Evolutionary conservation across 1,140 invertebrate genomes (phyloP), one percentile per base, ranked within the genome.

Genomic region (Monochamus saltuarius): DNA sequence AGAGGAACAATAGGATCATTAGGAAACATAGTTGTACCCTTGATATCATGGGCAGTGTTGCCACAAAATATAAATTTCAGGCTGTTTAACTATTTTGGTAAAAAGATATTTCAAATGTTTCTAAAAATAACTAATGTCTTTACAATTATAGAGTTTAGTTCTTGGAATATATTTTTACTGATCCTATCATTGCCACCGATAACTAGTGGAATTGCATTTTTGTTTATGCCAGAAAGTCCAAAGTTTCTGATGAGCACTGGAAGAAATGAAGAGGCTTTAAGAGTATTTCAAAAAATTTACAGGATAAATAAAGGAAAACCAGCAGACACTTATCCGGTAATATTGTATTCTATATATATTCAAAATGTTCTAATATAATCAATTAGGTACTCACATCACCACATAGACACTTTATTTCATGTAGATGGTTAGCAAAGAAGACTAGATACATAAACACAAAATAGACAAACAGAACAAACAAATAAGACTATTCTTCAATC

Each of bases 101-200:
- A 49, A 19, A 11, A 40, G 22, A 1, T 29, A 50, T 29, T 16
- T 36, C 34, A 10, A 37, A 13, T 52, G 6, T 3, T 52, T 29
- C 37, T 1, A 57, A 54, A 29, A 53, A 60, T 56, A 36, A 14
- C 35, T 14, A 4, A 36, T 47, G 10, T 40, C 38, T 73, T 3
- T 52, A 81, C 78, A 77, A 38, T 65, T 65, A 13, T 36, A 64
- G 65, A 43, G 51, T 74, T 85, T 19, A 81, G 88, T 70, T 86
- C 86, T 1, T 94, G 91, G 91, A 84, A 91, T 56, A 77, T 92
- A 6, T 93, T 87, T 75, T 76, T 92, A 1, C 78, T 87, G 4
- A 61, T 82, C 0, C 82, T 85, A 52, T 84, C 84, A 0, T 37
- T 91, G 29, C 87, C 90, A 3, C 84, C 84, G n/a, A 66, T 91